phyloP scores from a whole-genome alignment of 2,888 invertebrate species.

The Tenthredo distinguenda region DNA sequence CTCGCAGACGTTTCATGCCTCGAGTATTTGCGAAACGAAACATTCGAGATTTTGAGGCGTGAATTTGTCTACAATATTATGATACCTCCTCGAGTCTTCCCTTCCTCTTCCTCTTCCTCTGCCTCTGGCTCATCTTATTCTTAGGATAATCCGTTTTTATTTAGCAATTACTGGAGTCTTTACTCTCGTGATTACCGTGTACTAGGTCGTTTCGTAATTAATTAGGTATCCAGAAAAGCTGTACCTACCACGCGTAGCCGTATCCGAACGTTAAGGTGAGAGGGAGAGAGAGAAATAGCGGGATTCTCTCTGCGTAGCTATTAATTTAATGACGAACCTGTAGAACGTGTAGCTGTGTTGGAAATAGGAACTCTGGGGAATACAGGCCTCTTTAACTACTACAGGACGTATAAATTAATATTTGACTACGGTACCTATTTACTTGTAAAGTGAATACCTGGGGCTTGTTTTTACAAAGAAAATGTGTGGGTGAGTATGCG shows the following conservation, averaged over 20 bases:
- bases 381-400: constrained; percentile 18
- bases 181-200: neutral
- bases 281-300: neutral
- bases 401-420: constrained; percentile 39
- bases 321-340: constrained; percentile 40
- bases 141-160: neutral
- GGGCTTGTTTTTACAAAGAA: neutral
- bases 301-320: neutral
- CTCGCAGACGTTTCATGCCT: neutral
- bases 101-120: neutral
- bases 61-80: constrained; percentile 10
- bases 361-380: neutral
- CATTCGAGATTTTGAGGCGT: constrained; percentile 15
- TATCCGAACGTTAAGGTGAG: neutral
- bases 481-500: neutral
- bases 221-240: constrained; percentile 5
- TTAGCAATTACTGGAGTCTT: neutral
- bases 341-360: neutral
- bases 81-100: neutral
- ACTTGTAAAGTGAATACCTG: constrained; percentile 24
- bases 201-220: neutral
- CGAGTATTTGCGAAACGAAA: constrained; percentile 23
- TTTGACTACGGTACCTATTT: neutral
- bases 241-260: neutral
- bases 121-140: neutral